A percentile compares a stretch with the other conserved stretches of the same genome.
These are phyloP conservation scores for Lordiphosa fenestrarum DNA, from an alignment of 2,888 invertebrate genomes.

Conservation along the genomic window DNA sequence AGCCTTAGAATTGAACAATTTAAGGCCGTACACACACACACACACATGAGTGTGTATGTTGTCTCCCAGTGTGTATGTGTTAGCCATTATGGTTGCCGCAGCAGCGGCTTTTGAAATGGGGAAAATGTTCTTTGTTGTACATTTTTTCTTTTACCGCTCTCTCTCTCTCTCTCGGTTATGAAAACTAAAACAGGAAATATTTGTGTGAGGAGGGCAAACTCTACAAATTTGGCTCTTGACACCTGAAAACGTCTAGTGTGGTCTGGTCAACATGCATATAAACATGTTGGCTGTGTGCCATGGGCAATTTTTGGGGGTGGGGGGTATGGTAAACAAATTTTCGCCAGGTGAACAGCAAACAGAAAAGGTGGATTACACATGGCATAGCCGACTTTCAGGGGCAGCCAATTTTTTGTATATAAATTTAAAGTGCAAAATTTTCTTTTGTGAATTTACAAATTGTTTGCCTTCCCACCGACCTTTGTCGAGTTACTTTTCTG, in stretches of 20 bases:
- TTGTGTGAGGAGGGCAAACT: conserved; percentile 20
- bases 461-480: conserved; percentile 9
- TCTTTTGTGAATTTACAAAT: no score
- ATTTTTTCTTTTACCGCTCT: conserved; percentile 34
- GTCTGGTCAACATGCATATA: no score
- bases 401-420: neutral
- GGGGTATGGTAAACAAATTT: no score
- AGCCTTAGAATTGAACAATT: conserved; percentile 41
- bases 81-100: conserved; percentile 37
- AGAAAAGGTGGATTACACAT: no score
- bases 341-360: no score
- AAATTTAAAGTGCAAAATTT: no score
- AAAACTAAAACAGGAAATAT: conserved; percentile 35
- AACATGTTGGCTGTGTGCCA: no score
- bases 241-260: conserved; percentile 27
- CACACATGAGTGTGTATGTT: conserved; percentile 3
- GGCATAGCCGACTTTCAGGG: no score
- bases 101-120: conserved; percentile 32
- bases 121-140: conserved; percentile 25
- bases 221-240: conserved; percentile 49
- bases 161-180: conserved; percentile 19
- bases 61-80: conserved; percentile 11
- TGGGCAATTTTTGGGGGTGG: neutral
- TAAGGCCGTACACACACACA: conserved; percentile 23
- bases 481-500: conserved; percentile 36